Conservation (phyloP, 2,888 invertebrate genomes). For the Serripes groenlandicus region DNA sequence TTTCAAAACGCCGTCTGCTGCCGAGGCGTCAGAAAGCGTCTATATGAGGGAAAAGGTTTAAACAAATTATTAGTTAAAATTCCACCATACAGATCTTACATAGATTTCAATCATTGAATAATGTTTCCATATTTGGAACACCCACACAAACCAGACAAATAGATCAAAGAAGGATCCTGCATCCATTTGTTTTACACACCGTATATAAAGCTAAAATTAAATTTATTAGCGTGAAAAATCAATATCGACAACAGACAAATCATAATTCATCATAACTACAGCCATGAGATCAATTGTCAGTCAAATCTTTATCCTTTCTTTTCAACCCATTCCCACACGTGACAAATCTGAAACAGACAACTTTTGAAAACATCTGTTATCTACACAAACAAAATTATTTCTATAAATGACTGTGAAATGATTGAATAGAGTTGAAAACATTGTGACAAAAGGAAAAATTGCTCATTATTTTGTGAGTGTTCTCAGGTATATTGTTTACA, state of each 20-base stretch:
- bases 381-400: too few species aligned
- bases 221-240: conserved; percentile 22
- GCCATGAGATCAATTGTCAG: neutral
- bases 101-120: neutral
- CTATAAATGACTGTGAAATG: too few species aligned
- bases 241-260: conserved; percentile 23
- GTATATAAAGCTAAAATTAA: conserved; percentile 24
- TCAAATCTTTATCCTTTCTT: neutral
- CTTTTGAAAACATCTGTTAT: too few species aligned
- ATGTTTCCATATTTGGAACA: neutral
- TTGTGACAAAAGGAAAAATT: too few species aligned
- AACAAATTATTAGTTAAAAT: too few species aligned
- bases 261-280: neutral
- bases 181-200: conserved; percentile 11
- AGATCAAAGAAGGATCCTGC: conserved; percentile 19
- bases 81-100: neutral
- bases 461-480: too few species aligned
- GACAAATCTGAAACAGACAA: neutral
- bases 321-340: neutral
- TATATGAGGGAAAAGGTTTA: too few species aligned
- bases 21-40: too few species aligned
- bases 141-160: conserved; percentile 15
- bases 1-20: too few species aligned
- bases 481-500: too few species aligned
- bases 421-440: too few species aligned